Conservation (phyloP, 2,113 vertebrate species). For the Felis catus region DNA sequence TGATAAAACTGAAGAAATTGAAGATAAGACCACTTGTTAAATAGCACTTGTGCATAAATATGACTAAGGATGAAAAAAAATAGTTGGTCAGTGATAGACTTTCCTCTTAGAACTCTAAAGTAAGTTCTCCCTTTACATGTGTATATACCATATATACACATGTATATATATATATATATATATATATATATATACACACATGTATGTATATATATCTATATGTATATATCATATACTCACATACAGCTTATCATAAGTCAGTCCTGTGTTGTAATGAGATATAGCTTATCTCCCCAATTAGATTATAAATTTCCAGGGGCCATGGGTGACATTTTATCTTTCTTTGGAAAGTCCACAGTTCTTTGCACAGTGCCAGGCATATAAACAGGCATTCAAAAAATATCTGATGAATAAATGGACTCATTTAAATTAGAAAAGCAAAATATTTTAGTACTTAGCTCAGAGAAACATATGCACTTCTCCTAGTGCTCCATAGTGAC, state of each 20-base stretch:
- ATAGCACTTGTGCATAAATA: not conserved
- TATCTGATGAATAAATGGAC: constrained; percentile 17
- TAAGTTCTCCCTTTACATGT: not conserved
- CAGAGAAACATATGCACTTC: not conserved
- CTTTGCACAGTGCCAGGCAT: constrained; percentile 62
- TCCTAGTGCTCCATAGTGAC: not conserved
- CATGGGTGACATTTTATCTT: constrained; percentile 51
- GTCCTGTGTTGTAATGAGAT: not conserved
- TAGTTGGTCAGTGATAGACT: not conserved
- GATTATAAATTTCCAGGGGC: not conserved
- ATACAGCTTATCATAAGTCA: not conserved
- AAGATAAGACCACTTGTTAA: not conserved
- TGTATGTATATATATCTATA: not conserved
- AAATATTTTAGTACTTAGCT: not conserved
- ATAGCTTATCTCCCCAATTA: not conserved
- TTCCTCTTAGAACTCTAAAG: not conserved
- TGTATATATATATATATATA: not conserved
- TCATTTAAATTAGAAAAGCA: constrained; percentile 11
- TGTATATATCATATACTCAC: not conserved
- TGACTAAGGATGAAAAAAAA: not conserved
- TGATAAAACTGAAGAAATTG: not conserved
- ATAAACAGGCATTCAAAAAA: constrained; percentile 2
- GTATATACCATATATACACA: not conserved
- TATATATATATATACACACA: not conserved
- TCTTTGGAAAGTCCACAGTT: constrained; percentile 59